phyloP scores from a whole-genome alignment of 53 echinoderm and acorn worm genomes.

The Apostichopus leukothele region DNA sequence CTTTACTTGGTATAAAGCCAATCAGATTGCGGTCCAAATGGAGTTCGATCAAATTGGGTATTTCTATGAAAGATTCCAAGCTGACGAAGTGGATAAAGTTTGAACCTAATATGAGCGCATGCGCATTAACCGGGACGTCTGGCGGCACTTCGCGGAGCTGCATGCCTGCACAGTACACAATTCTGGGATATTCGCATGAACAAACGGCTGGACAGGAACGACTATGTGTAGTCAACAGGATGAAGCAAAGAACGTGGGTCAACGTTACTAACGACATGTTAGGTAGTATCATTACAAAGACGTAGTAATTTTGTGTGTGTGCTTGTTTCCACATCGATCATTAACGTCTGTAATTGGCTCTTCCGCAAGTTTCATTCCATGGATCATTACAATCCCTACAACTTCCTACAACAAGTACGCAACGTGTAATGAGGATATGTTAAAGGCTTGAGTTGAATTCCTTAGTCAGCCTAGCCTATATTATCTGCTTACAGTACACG shows the following conservation, averaged over 20 bases:
- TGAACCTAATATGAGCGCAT: conserved; percentile 43
- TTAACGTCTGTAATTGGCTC: too few species aligned
- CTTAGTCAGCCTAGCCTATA: too few species aligned
- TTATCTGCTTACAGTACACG: too few species aligned
- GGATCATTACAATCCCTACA: too few species aligned
- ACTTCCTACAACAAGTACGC: too few species aligned
- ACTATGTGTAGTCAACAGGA: neutral
- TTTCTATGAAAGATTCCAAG: conserved; percentile 58
- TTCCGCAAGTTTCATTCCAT: too few species aligned
- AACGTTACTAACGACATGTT: neutral
- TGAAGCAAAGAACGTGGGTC: neutral
- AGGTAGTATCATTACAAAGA: too few species aligned
- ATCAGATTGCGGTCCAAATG: conserved; percentile 62
- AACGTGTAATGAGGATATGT: too few species aligned
- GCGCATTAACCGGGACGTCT: conserved; percentile 47
- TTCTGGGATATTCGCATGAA: conserved; percentile 18
- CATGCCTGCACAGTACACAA: conserved; percentile 55
- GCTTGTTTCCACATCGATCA: too few species aligned
- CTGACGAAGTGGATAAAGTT: conserved; percentile 56
- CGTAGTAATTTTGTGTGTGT: too few species aligned
- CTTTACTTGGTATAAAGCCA: conserved; percentile 54
- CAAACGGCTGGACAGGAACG: conserved; percentile 38
- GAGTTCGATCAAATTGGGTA: conserved; percentile 42
- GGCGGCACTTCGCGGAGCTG: conserved; percentile 51
- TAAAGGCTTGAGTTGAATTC: too few species aligned